These are phyloP conservation scores for Cataglyphis livida DNA, from an alignment of 2,888 invertebrate genomes.

Conservation along the genomic window DNA sequence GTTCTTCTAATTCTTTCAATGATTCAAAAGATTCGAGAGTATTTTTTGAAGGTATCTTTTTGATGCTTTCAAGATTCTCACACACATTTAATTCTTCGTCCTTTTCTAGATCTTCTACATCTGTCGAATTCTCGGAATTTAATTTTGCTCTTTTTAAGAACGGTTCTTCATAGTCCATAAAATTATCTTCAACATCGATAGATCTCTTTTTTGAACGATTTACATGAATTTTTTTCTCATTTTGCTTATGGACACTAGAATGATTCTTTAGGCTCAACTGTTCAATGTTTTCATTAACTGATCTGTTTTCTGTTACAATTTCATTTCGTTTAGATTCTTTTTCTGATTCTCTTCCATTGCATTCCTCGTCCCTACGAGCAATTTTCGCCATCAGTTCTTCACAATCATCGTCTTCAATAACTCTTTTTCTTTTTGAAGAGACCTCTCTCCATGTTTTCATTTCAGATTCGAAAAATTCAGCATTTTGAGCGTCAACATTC, in stretches of 20 bases:
- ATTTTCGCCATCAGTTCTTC: slow-evolving; percentile 21
- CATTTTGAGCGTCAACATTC: slow-evolving; percentile 23
- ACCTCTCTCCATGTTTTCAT: background rate
- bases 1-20: background rate
- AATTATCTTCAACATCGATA: slow-evolving; percentile 16
- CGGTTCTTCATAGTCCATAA: background rate
- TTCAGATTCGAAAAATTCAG: background rate
- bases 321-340: background rate
- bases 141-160: background rate
- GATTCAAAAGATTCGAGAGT: background rate
- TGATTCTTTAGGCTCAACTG: background rate
- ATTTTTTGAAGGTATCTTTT: background rate
- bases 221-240: background rate
- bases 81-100: slow-evolving; percentile 2
- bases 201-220: slow-evolving; percentile 1
- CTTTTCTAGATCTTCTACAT: slow-evolving; percentile 22
- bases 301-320: background rate
- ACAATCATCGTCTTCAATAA: background rate
- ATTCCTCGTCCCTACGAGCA: background rate
- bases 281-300: background rate
- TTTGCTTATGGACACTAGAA: background rate
- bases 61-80: slow-evolving; percentile 4
- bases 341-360: background rate
- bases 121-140: slow-evolving; percentile 18
- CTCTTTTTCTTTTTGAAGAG: background rate